Conservation (phyloP, 2,888 invertebrate genomes). For the Dryadula phaetusa region DNA sequence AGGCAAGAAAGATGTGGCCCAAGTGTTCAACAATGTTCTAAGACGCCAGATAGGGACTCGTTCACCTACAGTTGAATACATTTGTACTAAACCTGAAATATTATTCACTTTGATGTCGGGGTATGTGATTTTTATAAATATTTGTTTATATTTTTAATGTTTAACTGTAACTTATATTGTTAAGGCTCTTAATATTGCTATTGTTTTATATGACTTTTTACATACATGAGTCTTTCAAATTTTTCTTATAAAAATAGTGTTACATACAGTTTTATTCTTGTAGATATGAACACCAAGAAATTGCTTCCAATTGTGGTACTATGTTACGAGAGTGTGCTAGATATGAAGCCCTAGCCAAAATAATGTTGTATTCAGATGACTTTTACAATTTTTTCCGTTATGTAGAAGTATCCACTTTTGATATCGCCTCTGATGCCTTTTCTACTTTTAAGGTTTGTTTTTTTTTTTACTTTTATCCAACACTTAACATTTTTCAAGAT, state of each 20-base stretch:
- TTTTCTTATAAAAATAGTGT: not conserved
- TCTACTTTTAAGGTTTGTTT: constrained; percentile 97
- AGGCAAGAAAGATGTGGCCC: constrained; percentile 99
- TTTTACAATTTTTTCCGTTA: constrained; percentile 99
- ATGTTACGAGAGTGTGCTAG: constrained; percentile 99
- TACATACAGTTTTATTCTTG: constrained; percentile 52
- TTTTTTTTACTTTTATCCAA: constrained; percentile 33
- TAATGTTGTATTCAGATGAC: constrained; percentile 98
- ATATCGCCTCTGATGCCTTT: constrained; percentile 99
- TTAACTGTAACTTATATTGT: too few species aligned
- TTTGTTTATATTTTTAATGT: too few species aligned
- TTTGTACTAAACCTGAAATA: constrained; percentile 98
- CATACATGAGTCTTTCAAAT: not conserved
- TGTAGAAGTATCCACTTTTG: constrained; percentile 99
- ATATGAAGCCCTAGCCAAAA: constrained; percentile 99
- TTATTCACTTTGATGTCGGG: constrained; percentile 98
- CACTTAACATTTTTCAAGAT: not conserved
- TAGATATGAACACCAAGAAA: constrained; percentile 99
- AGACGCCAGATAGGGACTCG: constrained; percentile 99
- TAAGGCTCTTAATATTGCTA: too few species aligned
- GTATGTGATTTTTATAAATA: constrained; percentile 74
- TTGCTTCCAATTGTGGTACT: constrained; percentile 99
- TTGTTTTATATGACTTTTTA: not conserved
- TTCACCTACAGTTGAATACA: constrained; percentile 99
- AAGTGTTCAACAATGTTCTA: constrained; percentile 99